Base-by-base conservation (phyloP, 2,888 invertebrate genomes). In the Agrochola litura region DNA sequence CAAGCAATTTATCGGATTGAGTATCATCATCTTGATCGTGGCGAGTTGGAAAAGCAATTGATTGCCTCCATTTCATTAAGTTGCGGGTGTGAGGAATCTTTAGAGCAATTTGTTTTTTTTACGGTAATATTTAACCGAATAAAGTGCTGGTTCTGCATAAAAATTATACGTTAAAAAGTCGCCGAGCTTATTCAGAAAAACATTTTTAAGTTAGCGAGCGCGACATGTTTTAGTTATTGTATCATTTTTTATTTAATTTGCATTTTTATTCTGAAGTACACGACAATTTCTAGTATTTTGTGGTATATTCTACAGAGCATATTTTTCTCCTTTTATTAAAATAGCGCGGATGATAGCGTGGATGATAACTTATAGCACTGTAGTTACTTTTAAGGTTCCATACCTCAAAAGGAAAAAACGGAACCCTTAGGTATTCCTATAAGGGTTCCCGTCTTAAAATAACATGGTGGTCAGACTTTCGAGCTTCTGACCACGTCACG, bases 1-100 rank as follows among this genome's bases (percentile, higher is more conserved):
- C 88, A 88, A 89, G 89, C 86, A 90, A 90, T 91, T 90, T 91
- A 91, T 91, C 83, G 70, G 73, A 87, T 78, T 74, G 83, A 85
- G 67, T 83, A 76, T 86, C 83, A 76, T 86, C 83, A 85, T 81
- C 83, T 87, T 85, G 89, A 86, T 86, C 84, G 85, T 76, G 81
- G 77, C 78, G 85, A 82, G 75, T 84, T 76, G 77, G 63, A 73
- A 77, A 79, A 83, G 79, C 77, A 83, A 82, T 83, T 87, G 81
- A 88, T 87, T 87, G 87, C 82, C 86, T 80, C 83, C 83, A 84
- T 90, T 90, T 89, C 69, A 86, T 86, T 83, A 81, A 78, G 61
- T 68, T 81, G 76, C 49, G 68, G 74, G 61, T 73, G 66, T 68
- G 73, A 68, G 60, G 30, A 65, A 75, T 69, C 72, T 77, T 63